Evolutionary conservation across 30 jellyfish, hydroid and myxozoan species (phyloP), one percentile per base, ranked within the genome.

Genomic region (Cassiopea andromeda): DNA sequence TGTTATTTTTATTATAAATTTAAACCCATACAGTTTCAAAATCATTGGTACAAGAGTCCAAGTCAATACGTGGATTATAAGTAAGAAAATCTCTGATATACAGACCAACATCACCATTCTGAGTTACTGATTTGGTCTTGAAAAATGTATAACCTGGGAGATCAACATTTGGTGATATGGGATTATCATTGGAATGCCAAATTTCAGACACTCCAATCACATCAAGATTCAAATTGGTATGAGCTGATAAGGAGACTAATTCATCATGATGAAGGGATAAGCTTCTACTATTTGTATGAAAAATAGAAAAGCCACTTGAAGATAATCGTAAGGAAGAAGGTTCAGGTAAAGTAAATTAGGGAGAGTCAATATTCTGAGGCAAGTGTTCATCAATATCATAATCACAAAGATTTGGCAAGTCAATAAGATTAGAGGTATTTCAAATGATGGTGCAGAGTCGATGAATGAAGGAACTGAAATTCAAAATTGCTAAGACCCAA

Each of bases 21-120:
- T 84, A 27, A 27, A 27, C 38, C 38, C 38, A 27, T 27, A 27
- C 38, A 27, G 38, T 27, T 27, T 27, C 38, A 27, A 27, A 27
- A 27, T 27, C 38, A 27, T 27, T 27, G 38, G 38, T 27, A 27
- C 38, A 27, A 27, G 86, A 69, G 71, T 86, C 92, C 92, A 84
- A 84, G 44, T 60, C 92, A 45, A 86, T 86, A 46, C 87, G 70
- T 47, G 77, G 84, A 66, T 45, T 82, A n/a, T 84, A 71, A 18
- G 70, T 45, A 68, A 82, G 84, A 27, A 69, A 77, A 45, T 86
- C 44, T 60, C 71, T 84, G 64, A 84, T 86, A 84, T 84, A 60
- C 15, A 84, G 87, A 49, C 86, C 85, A 45, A 84, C 92, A 84
- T 86, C 87, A 84, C 92, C 92, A 84, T 84, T 72, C 71, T 84